A percentile compares a stretch with the other conserved stretches of the same genome.
These are phyloP conservation scores for Xiphias gladius DNA, from an alignment of 2,113 vertebrate genomes.

Conservation along the genomic window DNA sequence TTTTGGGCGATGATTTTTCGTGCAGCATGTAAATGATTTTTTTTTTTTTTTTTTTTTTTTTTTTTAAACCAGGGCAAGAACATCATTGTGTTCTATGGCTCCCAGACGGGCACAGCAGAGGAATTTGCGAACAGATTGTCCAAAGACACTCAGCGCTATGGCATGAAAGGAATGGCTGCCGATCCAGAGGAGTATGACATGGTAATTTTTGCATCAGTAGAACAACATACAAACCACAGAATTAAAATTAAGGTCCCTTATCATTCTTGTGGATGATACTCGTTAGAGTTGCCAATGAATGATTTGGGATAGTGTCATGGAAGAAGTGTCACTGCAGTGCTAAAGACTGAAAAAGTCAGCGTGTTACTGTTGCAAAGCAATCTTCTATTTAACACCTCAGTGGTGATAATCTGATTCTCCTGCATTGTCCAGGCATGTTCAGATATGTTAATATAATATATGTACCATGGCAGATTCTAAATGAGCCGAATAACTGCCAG, in stretches of 20 bases:
- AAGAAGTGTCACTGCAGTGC: background rate
- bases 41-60: background rate
- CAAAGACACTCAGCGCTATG: constrained; percentile 96
- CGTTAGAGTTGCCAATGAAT: background rate
- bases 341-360: background rate
- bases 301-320: background rate
- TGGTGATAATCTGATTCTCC: background rate
- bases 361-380: background rate
- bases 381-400: background rate
- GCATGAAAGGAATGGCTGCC: constrained; percentile 95
- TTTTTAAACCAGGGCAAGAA: constrained; percentile 88
- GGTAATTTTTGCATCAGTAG: constrained; percentile 81
- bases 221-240: background rate
- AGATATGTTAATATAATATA: background rate
- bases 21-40: background rate
- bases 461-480: background rate
- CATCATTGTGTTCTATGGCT: constrained; percentile 97
- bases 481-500: background rate
- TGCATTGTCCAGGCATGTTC: background rate
- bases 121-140: constrained; percentile 96
- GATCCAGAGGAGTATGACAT: constrained; percentile 97
- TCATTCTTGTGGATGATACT: background rate
- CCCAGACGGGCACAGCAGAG: constrained; percentile 96
- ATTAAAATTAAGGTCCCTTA: background rate
- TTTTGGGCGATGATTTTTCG: background rate